Evolutionary conservation across 2,888 invertebrate genomes (phyloP).

Genomic region (Hofmannophila pseudospretella): DNA sequence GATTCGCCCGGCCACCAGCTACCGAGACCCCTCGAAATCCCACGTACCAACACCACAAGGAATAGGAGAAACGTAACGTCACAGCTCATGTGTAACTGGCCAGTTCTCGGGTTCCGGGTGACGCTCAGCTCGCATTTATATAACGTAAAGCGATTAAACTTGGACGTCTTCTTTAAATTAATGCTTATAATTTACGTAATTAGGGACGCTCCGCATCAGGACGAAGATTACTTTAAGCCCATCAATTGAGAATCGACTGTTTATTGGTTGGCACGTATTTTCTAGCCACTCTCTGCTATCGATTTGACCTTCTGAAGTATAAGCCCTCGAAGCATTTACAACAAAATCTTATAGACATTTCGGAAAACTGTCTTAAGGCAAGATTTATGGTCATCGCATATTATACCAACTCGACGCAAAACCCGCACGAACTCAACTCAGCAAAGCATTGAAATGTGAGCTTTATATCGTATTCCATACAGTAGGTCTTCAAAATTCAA

Average conservation of each 20-base stretch:
- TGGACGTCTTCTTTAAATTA: slow-evolving; percentile 37
- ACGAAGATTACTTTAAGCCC: slow-evolving; percentile 25
- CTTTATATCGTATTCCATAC: no score
- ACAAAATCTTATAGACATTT: no score
- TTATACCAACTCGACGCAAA: no score
- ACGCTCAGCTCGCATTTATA: slow-evolving; percentile 29
- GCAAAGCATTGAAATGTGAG: no score
- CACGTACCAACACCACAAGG: slow-evolving; percentile 19
- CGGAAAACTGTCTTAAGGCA: no score
- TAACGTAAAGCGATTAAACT: slow-evolving; percentile 32
- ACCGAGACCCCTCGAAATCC: slow-evolving; percentile 30
- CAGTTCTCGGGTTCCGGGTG: slow-evolving; percentile 29
- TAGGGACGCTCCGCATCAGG: slow-evolving; percentile 19
- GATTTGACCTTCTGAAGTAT: no score
- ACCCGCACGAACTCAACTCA: no score
- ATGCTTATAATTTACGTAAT: slow-evolving; percentile 37
- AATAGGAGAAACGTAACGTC: slow-evolving; percentile 17
- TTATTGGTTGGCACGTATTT: neutral
- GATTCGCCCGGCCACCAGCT: slow-evolving; percentile 24
- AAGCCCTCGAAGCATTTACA: no score
- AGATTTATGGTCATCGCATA: no score
- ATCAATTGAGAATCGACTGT: slow-evolving; percentile 3
- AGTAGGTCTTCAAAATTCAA: no score
- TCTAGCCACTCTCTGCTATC: neutral
- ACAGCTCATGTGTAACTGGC: slow-evolving; percentile 27